Evolutionary conservation across 2,888 invertebrate genomes (phyloP).

Genomic region (Stratiomys singularior): DNA sequence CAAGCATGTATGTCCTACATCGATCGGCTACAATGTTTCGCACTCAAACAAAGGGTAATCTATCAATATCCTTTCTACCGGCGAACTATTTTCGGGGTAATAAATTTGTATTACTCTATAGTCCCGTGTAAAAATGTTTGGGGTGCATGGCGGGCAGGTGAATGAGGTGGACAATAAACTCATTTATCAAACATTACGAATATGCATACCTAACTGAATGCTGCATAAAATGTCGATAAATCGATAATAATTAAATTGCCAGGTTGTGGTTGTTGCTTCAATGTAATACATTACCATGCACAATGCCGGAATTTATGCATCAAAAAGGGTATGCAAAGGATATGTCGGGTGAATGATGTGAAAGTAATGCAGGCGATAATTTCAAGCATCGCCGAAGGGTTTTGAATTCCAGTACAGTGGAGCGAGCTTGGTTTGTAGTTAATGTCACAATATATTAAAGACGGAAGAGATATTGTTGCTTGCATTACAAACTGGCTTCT

Average conservation of each 20-base stretch:
- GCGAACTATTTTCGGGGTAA: constrained; percentile 29
- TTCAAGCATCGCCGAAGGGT: neutral
- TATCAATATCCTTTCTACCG: neutral
- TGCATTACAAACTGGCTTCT: too few species aligned
- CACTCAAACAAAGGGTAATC: constrained; percentile 18
- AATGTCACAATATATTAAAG: too few species aligned
- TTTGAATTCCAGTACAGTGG: neutral
- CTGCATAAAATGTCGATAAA: constrained; percentile 33
- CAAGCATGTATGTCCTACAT: neutral
- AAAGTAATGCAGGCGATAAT: neutral
- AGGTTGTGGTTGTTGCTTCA: constrained; percentile 27
- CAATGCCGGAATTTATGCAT: neutral
- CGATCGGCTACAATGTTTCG: constrained; percentile 18
- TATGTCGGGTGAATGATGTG: neutral
- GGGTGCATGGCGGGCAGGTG: constrained; percentile 2
- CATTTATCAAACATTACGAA: constrained; percentile 34
- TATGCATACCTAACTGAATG: neutral
- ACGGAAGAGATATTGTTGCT: too few species aligned
- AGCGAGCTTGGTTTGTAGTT: too few species aligned
- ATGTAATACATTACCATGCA: constrained; percentile 23
- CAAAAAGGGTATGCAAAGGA: neutral
- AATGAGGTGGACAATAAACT: constrained; percentile 18
- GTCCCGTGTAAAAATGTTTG: constrained; percentile 23
- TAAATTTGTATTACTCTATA: constrained; percentile 21
- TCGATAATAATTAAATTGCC: constrained; percentile 43